Conservation (phyloP, 2,888 invertebrate species). For the Scaptodrosophila latifasciaeformis region DNA sequence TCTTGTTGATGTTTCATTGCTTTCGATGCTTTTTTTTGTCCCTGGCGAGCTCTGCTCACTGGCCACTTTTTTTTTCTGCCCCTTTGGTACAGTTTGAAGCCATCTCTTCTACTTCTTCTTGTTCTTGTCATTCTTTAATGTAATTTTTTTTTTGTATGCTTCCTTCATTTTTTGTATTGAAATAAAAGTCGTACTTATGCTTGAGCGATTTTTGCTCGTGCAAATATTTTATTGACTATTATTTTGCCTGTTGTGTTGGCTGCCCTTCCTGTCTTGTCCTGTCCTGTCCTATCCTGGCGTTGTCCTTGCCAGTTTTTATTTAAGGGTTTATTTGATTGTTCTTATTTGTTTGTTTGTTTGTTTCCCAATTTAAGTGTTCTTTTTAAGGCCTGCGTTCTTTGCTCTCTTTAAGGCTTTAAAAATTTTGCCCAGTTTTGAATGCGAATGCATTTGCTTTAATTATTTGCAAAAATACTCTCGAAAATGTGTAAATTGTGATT, state of each 20-base stretch:
- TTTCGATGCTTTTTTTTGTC: constrained; percentile 26
- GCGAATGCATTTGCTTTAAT: no score
- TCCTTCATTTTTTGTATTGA: constrained; percentile 31
- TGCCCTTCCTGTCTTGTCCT: constrained; percentile 30
- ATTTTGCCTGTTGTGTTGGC: constrained; percentile 30
- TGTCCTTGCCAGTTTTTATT: constrained; percentile 20
- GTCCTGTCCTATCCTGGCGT: constrained; percentile 21
- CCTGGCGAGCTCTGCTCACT: not conserved
- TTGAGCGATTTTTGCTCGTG: constrained; percentile 49
- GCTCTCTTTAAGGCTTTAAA: no score
- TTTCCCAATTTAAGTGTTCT: constrained; percentile 28
- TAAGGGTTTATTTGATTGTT: constrained; percentile 30
- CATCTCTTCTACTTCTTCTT: constrained; percentile 3
- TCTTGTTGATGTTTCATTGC: constrained; percentile 48
- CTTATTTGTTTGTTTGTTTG: constrained; percentile 21
- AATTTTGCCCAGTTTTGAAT: no score
- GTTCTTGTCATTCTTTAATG: no score
- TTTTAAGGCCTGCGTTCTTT: no score
- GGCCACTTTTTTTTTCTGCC: no score
- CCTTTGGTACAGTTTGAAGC: not conserved
- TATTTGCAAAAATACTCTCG: no score
- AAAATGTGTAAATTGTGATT: no score
- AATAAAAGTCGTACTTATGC: constrained; percentile 45
- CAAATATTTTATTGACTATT: constrained; percentile 67
- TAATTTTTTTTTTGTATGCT: no score